Conservation (phyloP, 1,140 invertebrate genomes). For the Lepidurus couesii region DNA sequence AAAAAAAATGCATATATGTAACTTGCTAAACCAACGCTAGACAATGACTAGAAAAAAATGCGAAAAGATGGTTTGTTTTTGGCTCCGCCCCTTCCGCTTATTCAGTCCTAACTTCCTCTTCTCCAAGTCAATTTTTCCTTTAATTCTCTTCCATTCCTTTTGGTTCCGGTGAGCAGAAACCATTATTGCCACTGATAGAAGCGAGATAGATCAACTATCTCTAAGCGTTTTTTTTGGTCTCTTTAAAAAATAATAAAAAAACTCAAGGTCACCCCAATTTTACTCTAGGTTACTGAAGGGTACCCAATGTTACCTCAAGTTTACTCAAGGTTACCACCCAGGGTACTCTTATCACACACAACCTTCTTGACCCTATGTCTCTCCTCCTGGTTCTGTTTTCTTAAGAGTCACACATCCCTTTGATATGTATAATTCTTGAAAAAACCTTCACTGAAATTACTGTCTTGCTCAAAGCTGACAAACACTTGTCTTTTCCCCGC, state of each 20-base stretch:
- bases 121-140: not conserved
- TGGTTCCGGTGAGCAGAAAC: not conserved
- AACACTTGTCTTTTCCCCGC: not conserved
- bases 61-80: conserved; percentile 19
- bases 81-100: conserved; percentile 11
- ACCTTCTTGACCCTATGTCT: not conserved
- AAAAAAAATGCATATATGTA: not conserved
- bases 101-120: not conserved
- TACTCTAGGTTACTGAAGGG: no score
- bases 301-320: no score
- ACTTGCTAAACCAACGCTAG: not conserved
- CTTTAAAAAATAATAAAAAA: not conserved
- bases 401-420: not conserved
- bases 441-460: not conserved
- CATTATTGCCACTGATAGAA: conserved; percentile 11
- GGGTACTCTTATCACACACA: not conserved
- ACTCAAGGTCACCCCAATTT: no score
- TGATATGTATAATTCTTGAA: conserved; percentile 22
- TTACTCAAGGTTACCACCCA: not conserved
- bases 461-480: not conserved
- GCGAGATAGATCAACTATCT: conserved; percentile 15
- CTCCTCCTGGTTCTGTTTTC: not conserved
- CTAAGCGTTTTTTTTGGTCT: not conserved
- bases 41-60: conserved; percentile 22
- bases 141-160: not conserved